Conservation (phyloP, 2,797 vertebrate species). For the Todus mexicanus region DNA sequence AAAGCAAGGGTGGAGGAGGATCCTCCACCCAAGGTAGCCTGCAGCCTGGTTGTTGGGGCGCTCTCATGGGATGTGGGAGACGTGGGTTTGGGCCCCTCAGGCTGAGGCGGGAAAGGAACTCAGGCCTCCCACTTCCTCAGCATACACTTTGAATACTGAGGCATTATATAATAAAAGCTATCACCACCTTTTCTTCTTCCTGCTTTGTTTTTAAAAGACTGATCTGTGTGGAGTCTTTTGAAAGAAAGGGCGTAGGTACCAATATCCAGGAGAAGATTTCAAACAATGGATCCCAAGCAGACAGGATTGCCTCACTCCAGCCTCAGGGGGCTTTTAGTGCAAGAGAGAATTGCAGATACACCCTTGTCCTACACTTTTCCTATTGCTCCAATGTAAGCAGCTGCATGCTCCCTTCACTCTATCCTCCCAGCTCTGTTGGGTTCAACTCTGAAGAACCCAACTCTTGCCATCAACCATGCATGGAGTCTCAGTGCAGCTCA, state of each 20-base stretch:
- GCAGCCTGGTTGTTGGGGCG: slow-evolving; percentile 27
- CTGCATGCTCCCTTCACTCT: not conserved
- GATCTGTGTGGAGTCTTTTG: slow-evolving; percentile 58
- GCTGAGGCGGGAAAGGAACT: slow-evolving; percentile 58
- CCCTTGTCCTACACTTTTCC: slow-evolving; percentile 43
- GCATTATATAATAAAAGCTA: slow-evolving; percentile 65
- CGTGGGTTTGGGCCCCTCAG: slow-evolving; percentile 49
- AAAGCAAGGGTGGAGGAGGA: slow-evolving; percentile 39
- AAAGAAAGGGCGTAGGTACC: slow-evolving; percentile 68
- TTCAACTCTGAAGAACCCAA: not conserved
- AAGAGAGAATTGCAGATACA: slow-evolving; percentile 42
- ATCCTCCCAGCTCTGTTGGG: not conserved
- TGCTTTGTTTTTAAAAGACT: slow-evolving; percentile 62
- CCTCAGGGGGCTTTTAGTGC: slow-evolving; percentile 58
- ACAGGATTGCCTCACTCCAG: slow-evolving; percentile 52
- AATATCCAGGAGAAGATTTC: slow-evolving; percentile 59
- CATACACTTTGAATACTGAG: slow-evolving; percentile 63
- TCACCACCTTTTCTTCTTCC: slow-evolving; percentile 69
- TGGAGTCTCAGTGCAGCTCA: not conserved
- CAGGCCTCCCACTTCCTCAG: slow-evolving; percentile 59
- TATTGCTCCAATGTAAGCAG: slow-evolving; percentile 4
- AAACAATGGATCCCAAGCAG: slow-evolving; percentile 64
- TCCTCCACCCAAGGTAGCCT: slow-evolving; percentile 54
- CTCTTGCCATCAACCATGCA: fast-evolving
- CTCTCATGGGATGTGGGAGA: slow-evolving; percentile 53